Evolutionary conservation across 2,888 invertebrate species (phyloP).

Genomic region (Alsophila aescularia): DNA sequence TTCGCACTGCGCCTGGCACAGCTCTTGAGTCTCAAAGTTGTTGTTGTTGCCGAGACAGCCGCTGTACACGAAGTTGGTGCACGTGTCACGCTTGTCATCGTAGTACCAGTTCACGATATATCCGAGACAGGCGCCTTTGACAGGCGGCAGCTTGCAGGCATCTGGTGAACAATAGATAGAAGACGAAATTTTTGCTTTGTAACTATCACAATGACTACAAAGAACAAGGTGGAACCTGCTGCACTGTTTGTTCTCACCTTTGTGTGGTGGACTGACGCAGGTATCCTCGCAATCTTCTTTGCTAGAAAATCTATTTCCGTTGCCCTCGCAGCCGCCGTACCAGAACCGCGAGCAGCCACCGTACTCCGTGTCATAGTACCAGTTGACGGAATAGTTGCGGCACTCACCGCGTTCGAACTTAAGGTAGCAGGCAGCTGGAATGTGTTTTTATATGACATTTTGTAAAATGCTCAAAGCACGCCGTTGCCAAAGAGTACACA

Average conservation of each 20-base stretch:
- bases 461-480: no score
- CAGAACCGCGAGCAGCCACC: conserved; percentile 97
- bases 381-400: conserved; percentile 91
- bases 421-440: conserved; percentile 86
- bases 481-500: no score
- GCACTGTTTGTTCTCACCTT: conserved; percentile 52
- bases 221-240: neutral
- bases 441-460: neutral
- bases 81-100: conserved; percentile 89
- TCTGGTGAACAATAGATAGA: conserved; percentile 74
- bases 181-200: no score
- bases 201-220: no score
- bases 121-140: conserved; percentile 92
- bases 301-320: conserved; percentile 92
- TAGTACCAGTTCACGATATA: conserved; percentile 94
- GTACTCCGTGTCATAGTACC: conserved; percentile 94
- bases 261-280: conserved; percentile 89
- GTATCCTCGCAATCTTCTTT: conserved; percentile 92
- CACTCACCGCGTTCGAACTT: conserved; percentile 91
- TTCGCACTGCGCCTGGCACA: conserved; percentile 90
- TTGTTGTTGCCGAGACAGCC: conserved; percentile 97
- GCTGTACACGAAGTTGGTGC: conserved; percentile 94
- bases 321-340: conserved; percentile 97
- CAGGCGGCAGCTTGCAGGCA: conserved; percentile 91
- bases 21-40: conserved; percentile 90